Base-by-base conservation (phyloP, 30 jellyfish, hydroid and myxozoan species). In the Turritopsis rubra region DNA sequence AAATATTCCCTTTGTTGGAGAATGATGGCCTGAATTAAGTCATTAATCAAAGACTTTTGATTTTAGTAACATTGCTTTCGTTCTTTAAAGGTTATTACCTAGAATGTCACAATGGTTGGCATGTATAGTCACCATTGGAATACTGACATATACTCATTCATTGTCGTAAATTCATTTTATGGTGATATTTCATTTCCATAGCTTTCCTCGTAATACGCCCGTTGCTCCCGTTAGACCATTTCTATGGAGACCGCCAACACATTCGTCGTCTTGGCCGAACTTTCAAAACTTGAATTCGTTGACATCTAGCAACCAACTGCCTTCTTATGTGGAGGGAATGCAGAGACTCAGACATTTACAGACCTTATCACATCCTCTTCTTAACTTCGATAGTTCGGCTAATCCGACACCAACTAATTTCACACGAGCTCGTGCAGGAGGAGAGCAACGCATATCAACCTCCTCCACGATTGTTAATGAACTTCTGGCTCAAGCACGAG, bases 161-260 rank as follows among this genome's bases (percentile, higher is more conserved):
- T n/a, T n/a, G n/a, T n/a, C n/a, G n/a, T n/a, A n/a, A n/a, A n/a
- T 41, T 41, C 60, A 41, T 41, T 41, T 41, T 41, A n/a, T 13
- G 60, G 60, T 13, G 13, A 1, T 3, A 41, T 41, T 41, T 41
- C 9, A 13, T 41, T 68, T 0, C 28, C 18, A 21, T 77, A 77
- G 85, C 26, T 80, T 80, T 65, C 87, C 87, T 29, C 52, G 78
- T 5, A 70, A 80, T 29, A 18, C 87, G 31, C 87, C 87, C 8
- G 77, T 80, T 54, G 87, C 54, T 22, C 87, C 87, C 26, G 87
- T 80, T 21, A 80, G 84, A 21, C 87, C 87, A 13, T 80, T 80
- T 52, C 60, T 65, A 65, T 80, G 87, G 87, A 80, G 84, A 28
- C 87, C 87, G 8, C 87, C 87, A 25, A 30, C 60, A 9, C 60